phyloP scores from a whole-genome alignment of 2,113 vertebrate genomes.

The Cisticola juncidis region DNA sequence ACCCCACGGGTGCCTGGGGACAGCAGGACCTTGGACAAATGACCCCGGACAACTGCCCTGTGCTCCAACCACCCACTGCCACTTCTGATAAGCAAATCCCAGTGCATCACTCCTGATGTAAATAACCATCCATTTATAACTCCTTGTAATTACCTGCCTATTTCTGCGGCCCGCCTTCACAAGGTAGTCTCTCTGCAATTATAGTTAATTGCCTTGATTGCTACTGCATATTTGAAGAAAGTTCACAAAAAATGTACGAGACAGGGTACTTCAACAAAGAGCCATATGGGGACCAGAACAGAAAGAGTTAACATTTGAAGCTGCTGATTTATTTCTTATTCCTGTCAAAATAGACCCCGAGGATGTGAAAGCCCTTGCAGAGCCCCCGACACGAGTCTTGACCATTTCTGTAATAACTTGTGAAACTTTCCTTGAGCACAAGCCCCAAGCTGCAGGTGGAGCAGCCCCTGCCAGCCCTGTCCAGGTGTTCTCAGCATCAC shows the following conservation, averaged over 20 bases:
- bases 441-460: neutral
- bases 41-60: neutral
- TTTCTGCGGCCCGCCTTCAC: conserved; percentile 50
- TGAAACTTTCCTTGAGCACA: neutral
- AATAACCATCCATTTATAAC: conserved; percentile 64
- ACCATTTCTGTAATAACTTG: neutral
- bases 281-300: neutral
- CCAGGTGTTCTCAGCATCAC: neutral
- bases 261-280: neutral
- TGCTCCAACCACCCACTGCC: neutral
- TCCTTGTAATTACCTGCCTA: conserved; percentile 63
- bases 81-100: neutral
- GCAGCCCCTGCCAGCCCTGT: neutral
- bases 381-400: neutral
- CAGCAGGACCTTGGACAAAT: fast-evolving
- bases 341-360: neutral
- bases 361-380: neutral
- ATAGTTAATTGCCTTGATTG: conserved; percentile 68
- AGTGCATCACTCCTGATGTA: conserved; percentile 41
- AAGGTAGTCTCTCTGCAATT: conserved; percentile 68
- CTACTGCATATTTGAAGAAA: conserved; percentile 56
- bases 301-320: neutral
- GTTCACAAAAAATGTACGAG: neutral
- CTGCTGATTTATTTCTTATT: neutral
- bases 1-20: neutral